phyloP scores from a whole-genome alignment of 2,113 vertebrate species.

The Pterocles gutturalis region DNA sequence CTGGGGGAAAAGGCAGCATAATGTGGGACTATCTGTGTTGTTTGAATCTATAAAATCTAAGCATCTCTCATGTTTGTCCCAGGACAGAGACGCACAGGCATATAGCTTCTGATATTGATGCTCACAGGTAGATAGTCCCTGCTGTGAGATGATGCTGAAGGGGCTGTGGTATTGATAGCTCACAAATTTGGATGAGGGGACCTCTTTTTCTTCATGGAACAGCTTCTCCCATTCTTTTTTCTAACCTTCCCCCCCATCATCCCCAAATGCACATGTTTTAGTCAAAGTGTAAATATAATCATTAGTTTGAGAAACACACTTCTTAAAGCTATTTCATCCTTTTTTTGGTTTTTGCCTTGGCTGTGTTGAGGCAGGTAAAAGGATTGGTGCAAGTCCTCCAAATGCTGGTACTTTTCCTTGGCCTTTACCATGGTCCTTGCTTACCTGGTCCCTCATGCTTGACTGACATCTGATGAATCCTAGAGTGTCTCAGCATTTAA shows the following conservation, averaged over 20 bases:
- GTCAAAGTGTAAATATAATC: background rate
- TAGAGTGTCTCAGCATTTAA: background rate
- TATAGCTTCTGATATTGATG: background rate
- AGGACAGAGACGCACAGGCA: background rate
- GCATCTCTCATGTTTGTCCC: background rate
- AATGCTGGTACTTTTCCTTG: background rate
- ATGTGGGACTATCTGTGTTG: background rate
- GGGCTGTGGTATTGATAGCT: background rate
- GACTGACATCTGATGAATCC: background rate
- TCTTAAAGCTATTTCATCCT: background rate
- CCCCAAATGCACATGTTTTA: background rate
- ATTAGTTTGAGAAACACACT: background rate
- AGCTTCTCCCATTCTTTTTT: background rate
- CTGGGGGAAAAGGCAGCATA: background rate
- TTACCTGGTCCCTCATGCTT: background rate
- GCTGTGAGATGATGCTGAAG: background rate
- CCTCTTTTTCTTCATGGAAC: background rate
- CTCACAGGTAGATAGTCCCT: too few relatives aligned
- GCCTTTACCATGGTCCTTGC: fast-evolving
- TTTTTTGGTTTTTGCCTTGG: background rate
- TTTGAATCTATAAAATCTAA: background rate
- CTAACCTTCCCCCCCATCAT: fast-evolving
- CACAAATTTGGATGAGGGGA: background rate
- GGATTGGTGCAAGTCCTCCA: background rate
- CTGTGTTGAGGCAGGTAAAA: background rate